Conservation (phyloP, 2,797 vertebrate genomes). For the Eulemur rubriventer region DNA sequence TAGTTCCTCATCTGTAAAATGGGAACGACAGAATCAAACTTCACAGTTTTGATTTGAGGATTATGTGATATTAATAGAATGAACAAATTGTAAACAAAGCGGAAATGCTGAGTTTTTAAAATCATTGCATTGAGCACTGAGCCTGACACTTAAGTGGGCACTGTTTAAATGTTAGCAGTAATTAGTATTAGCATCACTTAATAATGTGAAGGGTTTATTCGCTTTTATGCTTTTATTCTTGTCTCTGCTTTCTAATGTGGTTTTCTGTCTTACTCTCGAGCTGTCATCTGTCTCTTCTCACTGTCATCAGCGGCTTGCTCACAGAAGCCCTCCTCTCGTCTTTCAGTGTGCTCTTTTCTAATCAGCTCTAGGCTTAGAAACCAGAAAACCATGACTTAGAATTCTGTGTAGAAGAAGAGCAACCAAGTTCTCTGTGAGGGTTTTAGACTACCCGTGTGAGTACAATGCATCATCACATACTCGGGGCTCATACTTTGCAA, state of each 20-base stretch:
- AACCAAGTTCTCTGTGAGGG: background rate
- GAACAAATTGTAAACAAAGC: background rate
- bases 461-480: background rate
- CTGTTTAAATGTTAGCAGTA: background rate
- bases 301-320: background rate
- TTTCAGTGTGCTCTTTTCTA: slow-evolving; percentile 29
- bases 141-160: background rate
- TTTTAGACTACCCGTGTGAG: background rate
- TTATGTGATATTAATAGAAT: background rate
- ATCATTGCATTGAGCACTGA: background rate
- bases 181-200: background rate
- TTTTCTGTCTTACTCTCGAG: background rate
- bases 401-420: background rate
- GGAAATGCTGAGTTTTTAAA: slow-evolving; percentile 19
- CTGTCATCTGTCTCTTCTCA: slow-evolving; percentile 11
- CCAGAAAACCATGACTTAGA: background rate
- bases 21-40: background rate
- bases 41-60: background rate
- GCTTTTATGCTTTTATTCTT: background rate
- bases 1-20: slow-evolving; percentile 44
- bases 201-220: background rate
- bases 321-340: background rate
- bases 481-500: background rate
- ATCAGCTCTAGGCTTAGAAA: slow-evolving; percentile 17
- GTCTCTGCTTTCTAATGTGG: slow-evolving; percentile 23